These are phyloP conservation scores for Cuculus canorus DNA, from an alignment of 2,797 vertebrate genomes.

Conservation along the genomic window DNA sequence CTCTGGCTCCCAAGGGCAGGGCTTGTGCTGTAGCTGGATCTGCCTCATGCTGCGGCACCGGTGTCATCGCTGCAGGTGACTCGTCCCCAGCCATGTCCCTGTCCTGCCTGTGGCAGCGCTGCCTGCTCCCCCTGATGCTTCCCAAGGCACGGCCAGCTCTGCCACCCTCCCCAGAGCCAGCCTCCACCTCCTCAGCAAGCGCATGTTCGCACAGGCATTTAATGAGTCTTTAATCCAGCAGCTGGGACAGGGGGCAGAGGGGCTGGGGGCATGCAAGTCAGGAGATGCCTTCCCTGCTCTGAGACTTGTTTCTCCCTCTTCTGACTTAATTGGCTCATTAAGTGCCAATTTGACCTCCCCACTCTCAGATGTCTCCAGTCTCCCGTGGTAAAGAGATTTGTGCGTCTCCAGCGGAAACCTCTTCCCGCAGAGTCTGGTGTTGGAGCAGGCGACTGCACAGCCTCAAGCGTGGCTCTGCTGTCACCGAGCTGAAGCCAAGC, in stretches of 20 bases:
- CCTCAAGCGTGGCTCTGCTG: neutral
- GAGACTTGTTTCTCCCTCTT: neutral
- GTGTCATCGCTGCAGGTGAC: neutral
- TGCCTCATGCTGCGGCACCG: neutral
- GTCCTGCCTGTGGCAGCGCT: neutral
- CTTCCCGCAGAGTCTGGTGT: neutral
- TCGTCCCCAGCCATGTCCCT: neutral
- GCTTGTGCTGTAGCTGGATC: neutral
- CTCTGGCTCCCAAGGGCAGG: neutral
- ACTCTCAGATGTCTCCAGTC: conserved; percentile 48
- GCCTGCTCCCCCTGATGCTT: neutral
- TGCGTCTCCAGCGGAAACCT: neutral
- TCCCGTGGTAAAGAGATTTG: conserved; percentile 51
- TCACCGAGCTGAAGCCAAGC: neutral
- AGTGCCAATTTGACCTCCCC: conserved; percentile 42
- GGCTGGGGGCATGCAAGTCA: neutral
- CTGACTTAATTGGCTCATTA: conserved; percentile 23
- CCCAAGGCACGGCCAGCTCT: neutral
- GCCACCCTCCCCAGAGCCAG: neutral
- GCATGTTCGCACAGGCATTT: neutral
- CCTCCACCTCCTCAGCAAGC: neutral
- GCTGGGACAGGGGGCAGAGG: neutral
- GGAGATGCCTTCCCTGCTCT: neutral
- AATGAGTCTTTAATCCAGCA: neutral
- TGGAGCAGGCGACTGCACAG: neutral